Evolutionary conservation across 2,888 invertebrate genomes (phyloP).

Genomic region (Drosophila maculinotata): DNA sequence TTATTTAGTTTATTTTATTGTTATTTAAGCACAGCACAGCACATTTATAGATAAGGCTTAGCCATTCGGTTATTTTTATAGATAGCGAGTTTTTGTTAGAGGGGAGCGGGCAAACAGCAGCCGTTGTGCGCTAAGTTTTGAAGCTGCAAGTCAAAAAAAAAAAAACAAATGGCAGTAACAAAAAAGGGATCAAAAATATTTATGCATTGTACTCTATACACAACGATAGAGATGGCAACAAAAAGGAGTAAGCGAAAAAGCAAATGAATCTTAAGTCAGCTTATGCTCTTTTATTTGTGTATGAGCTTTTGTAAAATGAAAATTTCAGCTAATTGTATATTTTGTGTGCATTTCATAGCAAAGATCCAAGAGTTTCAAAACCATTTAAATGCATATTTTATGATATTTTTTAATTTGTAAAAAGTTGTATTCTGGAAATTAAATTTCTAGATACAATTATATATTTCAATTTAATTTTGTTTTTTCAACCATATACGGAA

Average conservation of each 20-base stretch:
- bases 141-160: slow-evolving; percentile 73
- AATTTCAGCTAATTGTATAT: slow-evolving; percentile 49
- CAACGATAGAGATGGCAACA: slow-evolving; percentile 47
- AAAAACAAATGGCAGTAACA: slow-evolving; percentile 59
- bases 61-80: slow-evolving; percentile 44
- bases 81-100: slow-evolving; percentile 21
- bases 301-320: slow-evolving; percentile 56
- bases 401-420: not conserved
- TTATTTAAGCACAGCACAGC: slow-evolving; percentile 74
- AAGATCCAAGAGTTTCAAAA: not conserved
- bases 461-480: no score
- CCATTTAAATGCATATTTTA: not conserved
- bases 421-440: no score
- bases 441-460: no score
- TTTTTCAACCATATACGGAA: no score
- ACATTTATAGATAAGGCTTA: slow-evolving; percentile 63
- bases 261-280: slow-evolving; percentile 68
- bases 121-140: slow-evolving; percentile 66
- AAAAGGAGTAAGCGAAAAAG: slow-evolving; percentile 54
- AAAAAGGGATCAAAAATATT: slow-evolving; percentile 36
- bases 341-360: slow-evolving; percentile 42
- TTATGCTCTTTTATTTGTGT: slow-evolving; percentile 55
- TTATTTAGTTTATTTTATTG: slow-evolving; percentile 46
- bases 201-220: slow-evolving; percentile 42
- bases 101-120: slow-evolving; percentile 62